Evolutionary conservation across 2,888 invertebrate species (phyloP), one percentile per base, ranked within the genome.

Genomic region (Argynnis bischoffii): DNA sequence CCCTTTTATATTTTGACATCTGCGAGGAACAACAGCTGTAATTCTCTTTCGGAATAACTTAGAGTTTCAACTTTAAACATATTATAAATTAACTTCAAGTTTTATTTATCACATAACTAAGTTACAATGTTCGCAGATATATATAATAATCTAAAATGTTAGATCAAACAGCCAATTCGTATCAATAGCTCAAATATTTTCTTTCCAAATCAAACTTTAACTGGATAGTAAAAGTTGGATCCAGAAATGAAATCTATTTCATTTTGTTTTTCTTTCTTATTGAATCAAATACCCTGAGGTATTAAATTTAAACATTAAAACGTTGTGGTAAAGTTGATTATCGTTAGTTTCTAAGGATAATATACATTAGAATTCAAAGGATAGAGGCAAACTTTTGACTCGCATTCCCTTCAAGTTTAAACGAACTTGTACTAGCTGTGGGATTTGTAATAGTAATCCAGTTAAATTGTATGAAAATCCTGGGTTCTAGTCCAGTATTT

Each of bases 401-500:
- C 64, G 57, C 65, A 68, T 65, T 68, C 68, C 63, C 65, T n/a
- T 59, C 64, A 70, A 70, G 68, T 70, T 70, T 68, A 46, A 70
- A 53, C 65, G 63, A 70, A 70, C 68, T 70, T 70, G 55, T 66
- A 57, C 67, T 53, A 57, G 61, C 57, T 63, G 63, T 63, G 68
- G 68, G 65, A 70, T 65, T 70, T 70, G 70, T 70, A 68, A 63
- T 70, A 65, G 65, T 68, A 65, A 70, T 70, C 65, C 54, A 57
- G 68, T 70, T 70, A 63, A 68, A 70, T 70, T 70, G 70, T 70
- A 68, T 65, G 67, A 70, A 70, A 67, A 65, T 65, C 68, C 50
- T 50, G 13, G 18, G 70, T 57, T 31, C 46, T 60, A 55, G 63
- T 65, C 65, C 63, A 57, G 67, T 70, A 65, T 70, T 70, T 65